Conservation (phyloP, 2,113 vertebrate genomes). For the Oophaga pumilio region DNA sequence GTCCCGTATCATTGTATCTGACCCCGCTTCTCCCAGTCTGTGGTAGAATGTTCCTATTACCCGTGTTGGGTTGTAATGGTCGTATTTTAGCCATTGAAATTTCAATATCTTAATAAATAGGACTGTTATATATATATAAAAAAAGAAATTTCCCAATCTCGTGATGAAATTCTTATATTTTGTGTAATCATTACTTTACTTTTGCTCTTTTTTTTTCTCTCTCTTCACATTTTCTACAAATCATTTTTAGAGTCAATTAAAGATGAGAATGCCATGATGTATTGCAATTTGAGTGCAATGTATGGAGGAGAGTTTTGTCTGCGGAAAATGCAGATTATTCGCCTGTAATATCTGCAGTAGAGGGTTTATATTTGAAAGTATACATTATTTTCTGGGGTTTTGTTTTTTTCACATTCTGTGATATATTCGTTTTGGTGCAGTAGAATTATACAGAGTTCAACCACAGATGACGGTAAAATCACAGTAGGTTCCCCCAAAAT, state of each 20-base stretch:
- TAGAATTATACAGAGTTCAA: too few relatives aligned
- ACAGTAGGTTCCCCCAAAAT: too few relatives aligned
- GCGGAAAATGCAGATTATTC: not conserved
- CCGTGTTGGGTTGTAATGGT: not conserved
- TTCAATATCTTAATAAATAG: not conserved
- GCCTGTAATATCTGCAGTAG: not conserved
- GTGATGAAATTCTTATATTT: not conserved
- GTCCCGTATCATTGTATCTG: not conserved
- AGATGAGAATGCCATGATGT: conserved; percentile 6
- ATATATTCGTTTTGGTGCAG: too few relatives aligned
- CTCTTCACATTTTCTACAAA: not conserved
- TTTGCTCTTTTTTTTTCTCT: not conserved
- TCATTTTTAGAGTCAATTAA: conserved; percentile 40
- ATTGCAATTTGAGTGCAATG: not conserved
- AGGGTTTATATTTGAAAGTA: not conserved
- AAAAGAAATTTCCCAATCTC: not conserved
- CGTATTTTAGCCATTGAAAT: not conserved
- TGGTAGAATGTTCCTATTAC: not conserved
- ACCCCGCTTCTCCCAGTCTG: not conserved
- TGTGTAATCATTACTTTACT: conserved; percentile 14
- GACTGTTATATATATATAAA: not conserved
- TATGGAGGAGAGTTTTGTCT: not conserved
- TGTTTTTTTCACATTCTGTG: too few relatives aligned
- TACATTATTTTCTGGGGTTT: too few relatives aligned
- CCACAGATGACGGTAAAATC: too few relatives aligned